Percentiles rank a stretch among this genome's conserved stretches.
phyloP scores from a whole-genome alignment of 2,888 invertebrate species.

The Plagodis pulveraria region DNA sequence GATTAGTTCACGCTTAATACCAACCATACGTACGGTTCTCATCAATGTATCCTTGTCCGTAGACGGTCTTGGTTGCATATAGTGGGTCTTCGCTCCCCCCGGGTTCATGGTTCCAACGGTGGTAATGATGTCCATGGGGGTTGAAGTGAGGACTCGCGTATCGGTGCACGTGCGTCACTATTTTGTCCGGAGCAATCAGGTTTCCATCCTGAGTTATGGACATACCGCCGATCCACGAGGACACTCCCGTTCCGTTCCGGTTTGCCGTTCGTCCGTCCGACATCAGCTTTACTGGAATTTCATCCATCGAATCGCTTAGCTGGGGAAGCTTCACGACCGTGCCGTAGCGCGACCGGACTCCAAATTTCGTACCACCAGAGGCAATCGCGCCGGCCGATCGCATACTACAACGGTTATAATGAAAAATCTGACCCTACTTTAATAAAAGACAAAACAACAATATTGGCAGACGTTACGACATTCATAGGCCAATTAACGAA shows the following conservation, averaged over 20 bases:
- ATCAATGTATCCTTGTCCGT: slow-evolving; percentile 81
- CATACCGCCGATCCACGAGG: slow-evolving; percentile 83
- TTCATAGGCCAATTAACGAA: slow-evolving; percentile 66
- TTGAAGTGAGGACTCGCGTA: slow-evolving; percentile 82
- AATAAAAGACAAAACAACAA: slow-evolving; percentile 73
- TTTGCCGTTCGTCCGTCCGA: slow-evolving; percentile 77
- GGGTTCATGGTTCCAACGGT: slow-evolving; percentile 80
- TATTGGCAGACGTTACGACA: slow-evolving; percentile 74
- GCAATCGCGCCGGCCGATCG: slow-evolving; percentile 69
- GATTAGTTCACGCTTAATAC: slow-evolving; percentile 51
- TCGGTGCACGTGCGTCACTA: slow-evolving; percentile 80
- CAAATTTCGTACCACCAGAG: slow-evolving; percentile 61
- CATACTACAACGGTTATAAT: slow-evolving; percentile 54
- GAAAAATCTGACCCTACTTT: slow-evolving; percentile 66
- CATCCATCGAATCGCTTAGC: slow-evolving; percentile 83
- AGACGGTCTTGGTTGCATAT: slow-evolving; percentile 85
- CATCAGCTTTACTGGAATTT: slow-evolving; percentile 84
- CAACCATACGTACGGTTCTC: slow-evolving; percentile 82
- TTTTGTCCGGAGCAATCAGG: slow-evolving; percentile 81
- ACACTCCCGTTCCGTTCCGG: slow-evolving; percentile 73
- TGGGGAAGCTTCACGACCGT: slow-evolving; percentile 69
- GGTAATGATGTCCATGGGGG: slow-evolving; percentile 79
- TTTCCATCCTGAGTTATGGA: slow-evolving; percentile 82
- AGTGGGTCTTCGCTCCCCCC: slow-evolving; percentile 81
- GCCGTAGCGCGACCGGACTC: slow-evolving; percentile 73